A percentile compares a stretch with the other conserved stretches of the same genome.
phyloP scores from a whole-genome alignment of 2,888 invertebrate genomes.

The Ferrisia virgata region DNA sequence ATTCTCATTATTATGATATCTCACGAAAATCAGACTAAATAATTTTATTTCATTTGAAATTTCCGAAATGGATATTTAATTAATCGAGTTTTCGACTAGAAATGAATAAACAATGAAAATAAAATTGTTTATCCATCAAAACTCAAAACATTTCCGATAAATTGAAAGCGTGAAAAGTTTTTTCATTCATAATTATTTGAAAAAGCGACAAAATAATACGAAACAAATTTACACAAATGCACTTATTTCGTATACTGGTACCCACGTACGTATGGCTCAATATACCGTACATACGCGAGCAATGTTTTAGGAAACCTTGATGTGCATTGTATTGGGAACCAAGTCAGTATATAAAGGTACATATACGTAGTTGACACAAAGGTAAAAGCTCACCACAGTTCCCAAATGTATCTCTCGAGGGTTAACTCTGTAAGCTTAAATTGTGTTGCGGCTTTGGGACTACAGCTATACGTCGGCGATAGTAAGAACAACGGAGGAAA shows the following conservation, averaged over 20 bases:
- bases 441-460: constrained; percentile 44
- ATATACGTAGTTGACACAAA: constrained; percentile 43
- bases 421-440: constrained; percentile 43
- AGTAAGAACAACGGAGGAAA: constrained; percentile 31
- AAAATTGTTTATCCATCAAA: too few species aligned
- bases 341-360: constrained; percentile 31
- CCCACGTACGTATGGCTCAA: too few species aligned
- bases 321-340: constrained; percentile 35
- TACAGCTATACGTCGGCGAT: constrained; percentile 35
- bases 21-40: too few species aligned
- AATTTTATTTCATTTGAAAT: too few species aligned
- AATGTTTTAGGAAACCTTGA: constrained; percentile 18
- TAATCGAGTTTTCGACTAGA: too few species aligned
- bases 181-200: background rate
- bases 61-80: too few species aligned
- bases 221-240: background rate
- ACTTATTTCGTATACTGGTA: too few species aligned
- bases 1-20: too few species aligned
- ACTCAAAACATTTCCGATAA: background rate
- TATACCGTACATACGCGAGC: background rate
- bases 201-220: background rate
- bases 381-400: constrained; percentile 44
- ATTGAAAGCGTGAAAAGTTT: background rate
- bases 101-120: too few species aligned
- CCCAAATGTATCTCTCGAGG: constrained; percentile 43